A percentile compares a stretch with the other conserved stretches of the same genome.
These are phyloP conservation scores for Lepidotrigona ventralis DNA, from an alignment of 1,140 invertebrate species.

Conservation along the genomic window DNA sequence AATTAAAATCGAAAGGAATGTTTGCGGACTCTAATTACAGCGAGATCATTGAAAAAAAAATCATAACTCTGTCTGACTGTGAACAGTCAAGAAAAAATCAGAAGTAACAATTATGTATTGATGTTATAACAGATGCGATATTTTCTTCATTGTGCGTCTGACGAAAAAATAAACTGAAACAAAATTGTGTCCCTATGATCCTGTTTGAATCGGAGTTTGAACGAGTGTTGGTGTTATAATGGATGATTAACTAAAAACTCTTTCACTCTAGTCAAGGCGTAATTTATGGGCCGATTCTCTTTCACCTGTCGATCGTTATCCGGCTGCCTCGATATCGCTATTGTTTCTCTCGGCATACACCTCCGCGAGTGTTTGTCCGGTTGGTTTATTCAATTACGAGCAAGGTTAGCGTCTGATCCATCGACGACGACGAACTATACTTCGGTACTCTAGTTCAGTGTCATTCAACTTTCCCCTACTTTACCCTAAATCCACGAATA, in stretches of 20 bases:
- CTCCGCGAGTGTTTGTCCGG: not conserved
- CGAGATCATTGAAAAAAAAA: too few species aligned
- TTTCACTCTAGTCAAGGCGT: not conserved
- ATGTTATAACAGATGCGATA: not conserved
- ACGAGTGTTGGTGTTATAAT: not conserved
- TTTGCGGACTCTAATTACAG: too few species aligned
- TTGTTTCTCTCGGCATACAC: not conserved
- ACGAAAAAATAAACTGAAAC: not conserved
- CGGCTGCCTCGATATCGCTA: conserved; percentile 2
- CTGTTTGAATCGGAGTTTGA: not conserved
- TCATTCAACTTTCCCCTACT: not conserved
- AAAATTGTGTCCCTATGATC: not conserved
- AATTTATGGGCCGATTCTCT: not conserved
- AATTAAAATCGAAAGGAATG: too few species aligned
- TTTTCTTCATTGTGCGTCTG: conserved; percentile 4
- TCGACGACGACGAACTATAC: not conserved
- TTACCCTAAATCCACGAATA: not conserved
- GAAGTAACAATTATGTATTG: too few species aligned
- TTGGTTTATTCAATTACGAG: conserved; percentile 9
- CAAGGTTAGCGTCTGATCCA: not conserved
- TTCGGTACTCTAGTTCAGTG: not conserved
- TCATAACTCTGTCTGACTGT: too few species aligned
- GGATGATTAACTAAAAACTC: not conserved
- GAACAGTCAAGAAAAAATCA: too few species aligned
- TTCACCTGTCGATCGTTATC: conserved; percentile 43